Percentiles rank a stretch among this genome's conserved stretches.
These are phyloP conservation scores for Lydus trimaculatus DNA, from an alignment of 2,888 invertebrate genomes.

Conservation along the genomic window DNA sequence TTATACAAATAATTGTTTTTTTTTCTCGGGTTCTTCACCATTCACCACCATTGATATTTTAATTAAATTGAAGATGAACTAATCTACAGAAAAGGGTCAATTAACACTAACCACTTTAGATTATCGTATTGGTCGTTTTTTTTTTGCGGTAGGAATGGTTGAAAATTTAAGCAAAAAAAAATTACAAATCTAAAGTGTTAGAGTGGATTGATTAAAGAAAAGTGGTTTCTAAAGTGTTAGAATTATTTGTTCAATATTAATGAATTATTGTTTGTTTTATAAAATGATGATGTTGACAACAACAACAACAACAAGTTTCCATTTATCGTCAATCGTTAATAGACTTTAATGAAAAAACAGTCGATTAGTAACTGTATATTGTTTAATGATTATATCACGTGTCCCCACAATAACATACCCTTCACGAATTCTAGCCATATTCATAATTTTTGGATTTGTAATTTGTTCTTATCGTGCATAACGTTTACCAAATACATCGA, in stretches of 20 bases:
- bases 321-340: neutral
- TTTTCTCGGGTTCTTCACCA: neutral
- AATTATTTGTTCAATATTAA: neutral
- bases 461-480: too few species aligned
- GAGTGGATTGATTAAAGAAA: neutral
- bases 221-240: neutral
- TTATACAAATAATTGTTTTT: neutral
- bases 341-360: too few species aligned
- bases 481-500: too few species aligned
- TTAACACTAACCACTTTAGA: neutral
- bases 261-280: neutral
- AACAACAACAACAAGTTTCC: too few species aligned
- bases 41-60: neutral
- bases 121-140: neutral
- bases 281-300: too few species aligned
- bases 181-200: too few species aligned
- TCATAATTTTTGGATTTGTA: too few species aligned
- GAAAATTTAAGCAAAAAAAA: too few species aligned
- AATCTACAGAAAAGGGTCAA: neutral
- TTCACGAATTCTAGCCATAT: too few species aligned
- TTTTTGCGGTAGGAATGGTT: too few species aligned
- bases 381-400: neutral
- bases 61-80: neutral
- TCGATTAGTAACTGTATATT: too few species aligned
- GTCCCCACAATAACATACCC: neutral